Percentiles rank a stretch among this genome's conserved stretches.
Conservation (phyloP, 2,888 invertebrate genomes). For the Vannuccia rotundouncinata region DNA sequence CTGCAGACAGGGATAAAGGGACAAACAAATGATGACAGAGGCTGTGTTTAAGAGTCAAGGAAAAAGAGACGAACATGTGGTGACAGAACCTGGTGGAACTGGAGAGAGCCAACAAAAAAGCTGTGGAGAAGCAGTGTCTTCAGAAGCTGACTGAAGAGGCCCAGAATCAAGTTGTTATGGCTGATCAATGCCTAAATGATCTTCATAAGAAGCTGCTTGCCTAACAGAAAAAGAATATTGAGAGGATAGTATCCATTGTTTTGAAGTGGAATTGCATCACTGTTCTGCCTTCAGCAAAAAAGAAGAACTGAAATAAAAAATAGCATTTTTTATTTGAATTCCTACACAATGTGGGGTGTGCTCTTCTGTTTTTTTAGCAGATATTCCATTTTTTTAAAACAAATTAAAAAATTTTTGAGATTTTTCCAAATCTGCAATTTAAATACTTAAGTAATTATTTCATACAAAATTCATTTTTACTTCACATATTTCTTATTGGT, state of each 20-base stretch:
- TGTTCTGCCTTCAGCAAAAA: not conserved
- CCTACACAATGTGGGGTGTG: too few species aligned
- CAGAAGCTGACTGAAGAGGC: conserved; percentile 5
- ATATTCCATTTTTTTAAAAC: too few species aligned
- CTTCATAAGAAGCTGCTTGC: not conserved
- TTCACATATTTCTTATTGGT: too few species aligned
- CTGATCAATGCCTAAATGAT: not conserved
- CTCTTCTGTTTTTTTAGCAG: too few species aligned
- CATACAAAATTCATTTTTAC: too few species aligned
- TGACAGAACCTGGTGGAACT: conserved; percentile 7
- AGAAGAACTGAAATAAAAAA: not conserved
- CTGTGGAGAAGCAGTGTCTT: conserved; percentile 8
- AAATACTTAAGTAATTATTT: too few species aligned
- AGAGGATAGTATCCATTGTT: not conserved
- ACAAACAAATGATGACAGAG: too few species aligned
- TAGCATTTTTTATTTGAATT: not conserved
- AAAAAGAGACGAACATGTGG: not conserved
- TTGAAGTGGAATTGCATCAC: not conserved
- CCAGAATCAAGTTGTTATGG: not conserved
- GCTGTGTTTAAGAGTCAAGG: too few species aligned
- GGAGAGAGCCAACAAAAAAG: conserved; percentile 2
- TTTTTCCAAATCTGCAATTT: too few species aligned
- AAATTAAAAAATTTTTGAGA: too few species aligned
- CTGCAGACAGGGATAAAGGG: too few species aligned
- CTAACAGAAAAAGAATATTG: not conserved